A percentile compares a stretch with the other conserved stretches of the same genome.
phyloP scores from a whole-genome alignment of 2,888 invertebrate species.

The Himalopsyche anomala region DNA sequence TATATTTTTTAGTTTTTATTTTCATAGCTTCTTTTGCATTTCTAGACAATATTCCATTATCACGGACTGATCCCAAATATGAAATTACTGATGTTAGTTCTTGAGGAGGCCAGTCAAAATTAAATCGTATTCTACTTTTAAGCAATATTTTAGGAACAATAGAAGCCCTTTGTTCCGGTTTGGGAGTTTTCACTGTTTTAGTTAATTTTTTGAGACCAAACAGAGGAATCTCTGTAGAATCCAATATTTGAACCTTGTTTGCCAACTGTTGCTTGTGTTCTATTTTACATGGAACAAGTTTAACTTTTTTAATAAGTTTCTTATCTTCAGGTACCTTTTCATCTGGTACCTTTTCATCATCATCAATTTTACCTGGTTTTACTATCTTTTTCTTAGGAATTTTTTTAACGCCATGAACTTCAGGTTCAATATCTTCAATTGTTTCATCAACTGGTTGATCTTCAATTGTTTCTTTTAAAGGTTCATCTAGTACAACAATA shows the following conservation, averaged over 20 bases:
- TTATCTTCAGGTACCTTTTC: conserved; percentile 66
- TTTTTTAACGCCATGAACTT: conserved; percentile 50
- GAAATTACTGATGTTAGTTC: conserved; percentile 67
- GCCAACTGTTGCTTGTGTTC: conserved; percentile 62
- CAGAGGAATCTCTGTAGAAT: conserved; percentile 53
- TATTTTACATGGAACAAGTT: conserved; percentile 61
- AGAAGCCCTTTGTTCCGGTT: conserved; percentile 54
- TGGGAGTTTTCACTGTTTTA: conserved; percentile 55
- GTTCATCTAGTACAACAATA: too few species aligned
- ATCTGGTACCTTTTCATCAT: conserved; percentile 63
- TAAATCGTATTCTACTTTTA: conserved; percentile 56
- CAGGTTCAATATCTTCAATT: conserved; percentile 53
- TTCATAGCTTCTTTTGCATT: conserved; percentile 74
- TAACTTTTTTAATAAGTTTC: conserved; percentile 52
- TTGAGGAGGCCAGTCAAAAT: conserved; percentile 58
- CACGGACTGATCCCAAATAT: conserved; percentile 63
- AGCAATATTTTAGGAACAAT: conserved; percentile 58
- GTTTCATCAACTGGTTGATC: too few species aligned
- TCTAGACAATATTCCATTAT: conserved; percentile 73
- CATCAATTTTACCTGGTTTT: conserved; percentile 65
- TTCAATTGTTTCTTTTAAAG: too few species aligned
- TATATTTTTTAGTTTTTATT: conserved; percentile 70
- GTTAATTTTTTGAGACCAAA: conserved; percentile 58
- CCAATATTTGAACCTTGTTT: conserved; percentile 57
- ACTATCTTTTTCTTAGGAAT: not conserved